Evolutionary conservation across 2,113 vertebrate species (phyloP), one percentile per base, ranked within the genome.

Genomic region (Promerops cafer): DNA sequence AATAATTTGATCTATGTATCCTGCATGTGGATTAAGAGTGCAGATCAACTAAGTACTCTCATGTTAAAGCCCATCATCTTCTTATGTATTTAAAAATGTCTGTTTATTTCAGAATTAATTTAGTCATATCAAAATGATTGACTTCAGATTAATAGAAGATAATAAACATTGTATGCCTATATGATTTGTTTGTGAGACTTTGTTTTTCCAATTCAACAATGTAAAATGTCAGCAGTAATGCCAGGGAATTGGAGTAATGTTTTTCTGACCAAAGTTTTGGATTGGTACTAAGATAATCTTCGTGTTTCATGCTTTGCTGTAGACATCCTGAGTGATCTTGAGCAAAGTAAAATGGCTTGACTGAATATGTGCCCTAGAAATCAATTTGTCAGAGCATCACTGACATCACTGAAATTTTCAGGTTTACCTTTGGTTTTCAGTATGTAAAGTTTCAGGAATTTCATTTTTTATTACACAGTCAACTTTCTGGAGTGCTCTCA

Each of bases 151-250:
- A 95, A 95, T 76, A 92, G 57, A 90, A 88, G 70, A 44, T 96
- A 98, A 98, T 98, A 98, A 98, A 98, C 93, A 86, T 35, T 95
- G 59, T 89, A 94, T 83, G 96, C 69, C 94, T 93, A 95, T 76
- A 74, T 31, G 31, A 59, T 84, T 81, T 60, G 26, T 74, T 94
- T 92, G 39, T 92, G 87, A 94, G 76, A 87, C 49, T 97, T 50
- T 37, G 49, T 97, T 97, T 96, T 84, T 42, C 52, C 54, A 76
- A 54, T 85, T 93, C 31, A 68, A 17, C 33, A 65, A n/a, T 24
- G 21, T 8, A 20, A 39, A 47, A 90, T 81, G 35, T 53, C 44
- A 27, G 21, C 40, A 60, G 0, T 82, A 84, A 54, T 57, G 18
- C 16, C 45, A 53, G 22, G 22, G 28, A 83, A 44, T 26, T 65